Evolutionary conservation across 2,888 invertebrate species (phyloP).

Genomic region (Nomada fucata): DNA sequence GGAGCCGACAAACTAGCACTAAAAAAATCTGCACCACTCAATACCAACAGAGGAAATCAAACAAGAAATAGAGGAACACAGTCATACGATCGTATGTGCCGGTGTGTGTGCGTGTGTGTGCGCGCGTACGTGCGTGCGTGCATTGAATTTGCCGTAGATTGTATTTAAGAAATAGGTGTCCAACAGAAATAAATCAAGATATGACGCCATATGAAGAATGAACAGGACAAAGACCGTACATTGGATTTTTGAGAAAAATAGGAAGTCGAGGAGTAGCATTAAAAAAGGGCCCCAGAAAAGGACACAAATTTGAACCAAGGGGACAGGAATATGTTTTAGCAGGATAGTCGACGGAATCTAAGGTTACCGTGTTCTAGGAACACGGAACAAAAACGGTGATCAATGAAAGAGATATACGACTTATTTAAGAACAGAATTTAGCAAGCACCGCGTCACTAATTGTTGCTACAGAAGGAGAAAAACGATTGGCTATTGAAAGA

Average conservation of each 20-base stretch:
- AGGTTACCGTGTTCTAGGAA: no score
- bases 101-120: no score
- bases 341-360: no score
- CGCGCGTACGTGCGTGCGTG: no score
- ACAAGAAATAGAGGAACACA: no score
- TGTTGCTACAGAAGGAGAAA: neutral
- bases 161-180: conserved; percentile 34
- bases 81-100: no score
- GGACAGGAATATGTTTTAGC: conserved; percentile 40
- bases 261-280: conserved; percentile 54
- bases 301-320: conserved; percentile 62
- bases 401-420: no score
- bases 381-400: no score
- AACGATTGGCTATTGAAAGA: neutral
- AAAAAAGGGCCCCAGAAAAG: conserved; percentile 16
- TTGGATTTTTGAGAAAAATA: conserved; percentile 55
- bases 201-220: conserved; percentile 41
- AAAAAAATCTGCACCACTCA: no score
- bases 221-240: conserved; percentile 57
- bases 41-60: no score
- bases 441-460: neutral
- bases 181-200: conserved; percentile 20
- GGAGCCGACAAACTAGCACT: no score
- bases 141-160: no score
- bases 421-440: neutral